Percentiles rank a stretch among this genome's conserved stretches.
phyloP scores from a whole-genome alignment of 1,140 invertebrate species.

The Hyposmocoma kahamanoa region DNA sequence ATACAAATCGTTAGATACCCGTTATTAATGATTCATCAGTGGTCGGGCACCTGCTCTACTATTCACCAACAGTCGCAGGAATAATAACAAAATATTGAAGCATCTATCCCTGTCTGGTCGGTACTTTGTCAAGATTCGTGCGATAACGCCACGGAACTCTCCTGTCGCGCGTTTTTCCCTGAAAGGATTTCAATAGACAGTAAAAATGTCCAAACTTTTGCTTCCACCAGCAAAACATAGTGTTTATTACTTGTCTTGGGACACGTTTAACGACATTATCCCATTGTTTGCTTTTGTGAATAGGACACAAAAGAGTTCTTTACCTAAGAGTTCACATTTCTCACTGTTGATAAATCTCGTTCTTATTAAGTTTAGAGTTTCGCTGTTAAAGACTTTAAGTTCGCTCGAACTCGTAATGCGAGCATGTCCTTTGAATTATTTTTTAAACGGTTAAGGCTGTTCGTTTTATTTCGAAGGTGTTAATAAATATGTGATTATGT shows the following conservation, averaged over 20 bases:
- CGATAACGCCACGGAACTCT: conserved; percentile 19
- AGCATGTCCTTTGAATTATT: too few relatives aligned
- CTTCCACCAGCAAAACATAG: conserved; percentile 21
- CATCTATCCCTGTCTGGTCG: conserved; percentile 20
- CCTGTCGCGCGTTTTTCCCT: conserved; percentile 18
- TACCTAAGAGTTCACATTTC: background rate
- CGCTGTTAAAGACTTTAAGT: too few relatives aligned
- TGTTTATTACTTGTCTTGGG: conserved; percentile 22
- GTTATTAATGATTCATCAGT: background rate
- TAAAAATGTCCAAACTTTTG: conserved; percentile 44
- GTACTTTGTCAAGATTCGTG: conserved; percentile 26
- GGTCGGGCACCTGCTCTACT: conserved; percentile 7
- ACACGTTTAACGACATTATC: conserved; percentile 7
- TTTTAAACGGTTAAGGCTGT: too few relatives aligned
- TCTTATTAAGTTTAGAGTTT: too few relatives aligned
- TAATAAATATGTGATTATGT: too few relatives aligned
- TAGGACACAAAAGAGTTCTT: background rate
- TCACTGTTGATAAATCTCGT: background rate
- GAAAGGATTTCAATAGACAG: conserved; percentile 29
- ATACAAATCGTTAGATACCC: background rate
- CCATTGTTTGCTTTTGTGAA: conserved; percentile 2
- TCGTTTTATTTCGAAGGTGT: too few relatives aligned
- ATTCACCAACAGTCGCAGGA: conserved; percentile 12
- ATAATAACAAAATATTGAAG: conserved; percentile 19
- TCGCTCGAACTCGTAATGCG: too few relatives aligned